Base-by-base conservation (phyloP, 2,113 vertebrate genomes). In the Cyprinodon tularosa region DNA sequence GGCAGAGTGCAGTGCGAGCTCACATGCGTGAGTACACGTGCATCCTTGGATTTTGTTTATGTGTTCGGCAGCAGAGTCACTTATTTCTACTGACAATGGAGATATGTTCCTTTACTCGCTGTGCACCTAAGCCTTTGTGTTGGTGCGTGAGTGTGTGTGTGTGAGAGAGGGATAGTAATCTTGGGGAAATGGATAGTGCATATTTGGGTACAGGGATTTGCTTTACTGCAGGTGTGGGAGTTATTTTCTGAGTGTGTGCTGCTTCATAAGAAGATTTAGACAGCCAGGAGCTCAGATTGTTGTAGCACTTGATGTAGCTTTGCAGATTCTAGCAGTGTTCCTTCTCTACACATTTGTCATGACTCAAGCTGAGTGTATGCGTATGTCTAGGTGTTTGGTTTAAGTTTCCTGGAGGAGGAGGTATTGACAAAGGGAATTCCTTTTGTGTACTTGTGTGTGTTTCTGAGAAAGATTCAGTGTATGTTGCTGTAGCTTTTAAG, bases 171-270 rank as follows among this genome's bases (percentile, higher is more conserved):
- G 48, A 53, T 6, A 1, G 59, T 72, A 81, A 66, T 66, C 39
- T 39, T 29, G 62, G 72, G 71, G 65, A 76, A 77, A 67, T 69
- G 76, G 48, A 74, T 39, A 62, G 71, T 70, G 39, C 14, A 79
- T 71, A 62, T 78, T 62, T 76, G 71, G 78, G 72, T 80, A 12
- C 61, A 67, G 61, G 82, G 73, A 70, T 85, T 77, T 86, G 82
- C 81, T 81, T 84, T 78, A 84, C 72, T 85, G 90, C 88, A 89
- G 89, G 88, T 91, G 90, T 85, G 90, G 86, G 89, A 88, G 85
- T 87, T 85, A 64, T 86, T 86, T 75, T 86, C 68, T 7, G 64
- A 77, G 84, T 82, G 70, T 84, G 82, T 74, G 76, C 84, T 74
- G 86, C 84, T 91, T 82, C 71, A 81, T 79, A 74, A 82, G 83